These are phyloP conservation scores for Benitochromis conjunctus DNA, from an alignment of 2,113 vertebrate species.

Conservation along the genomic window DNA sequence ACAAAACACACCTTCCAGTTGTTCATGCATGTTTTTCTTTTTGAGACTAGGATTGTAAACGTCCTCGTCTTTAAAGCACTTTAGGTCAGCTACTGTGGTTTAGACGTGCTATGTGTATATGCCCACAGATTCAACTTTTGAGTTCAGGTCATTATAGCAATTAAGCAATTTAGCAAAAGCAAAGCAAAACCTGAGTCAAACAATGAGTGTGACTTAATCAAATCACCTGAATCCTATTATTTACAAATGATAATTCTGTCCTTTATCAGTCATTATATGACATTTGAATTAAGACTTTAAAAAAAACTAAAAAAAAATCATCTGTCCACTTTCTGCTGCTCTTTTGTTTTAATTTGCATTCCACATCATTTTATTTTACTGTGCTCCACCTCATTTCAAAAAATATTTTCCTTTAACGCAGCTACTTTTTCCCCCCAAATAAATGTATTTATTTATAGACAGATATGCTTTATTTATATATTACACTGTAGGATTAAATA, in stretches of 20 bases:
- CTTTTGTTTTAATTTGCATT: background rate
- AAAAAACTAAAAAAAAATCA: too few relatives aligned
- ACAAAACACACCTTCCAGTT: background rate
- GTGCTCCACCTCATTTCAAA: background rate
- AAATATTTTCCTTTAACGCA: background rate
- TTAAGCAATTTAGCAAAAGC: background rate
- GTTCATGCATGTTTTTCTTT: background rate
- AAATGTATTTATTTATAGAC: background rate
- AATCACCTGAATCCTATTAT: background rate
- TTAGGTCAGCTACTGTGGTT: background rate
- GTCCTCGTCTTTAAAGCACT: background rate
- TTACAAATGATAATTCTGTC: background rate
- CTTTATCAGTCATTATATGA: background rate
- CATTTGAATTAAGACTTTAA: background rate
- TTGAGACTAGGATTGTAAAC: background rate
- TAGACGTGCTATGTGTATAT: fast-evolving
- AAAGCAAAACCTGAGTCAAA: background rate
- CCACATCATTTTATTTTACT: background rate
- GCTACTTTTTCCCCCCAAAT: background rate
- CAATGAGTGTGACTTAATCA: background rate
- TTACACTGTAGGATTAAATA: background rate
- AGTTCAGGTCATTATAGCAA: background rate
- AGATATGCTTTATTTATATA: background rate
- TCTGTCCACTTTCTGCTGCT: background rate
- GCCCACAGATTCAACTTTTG: background rate